Percentiles rank a stretch among this genome's conserved stretches.
Evolutionary conservation across 2,113 vertebrate genomes (phyloP).

Genomic region (human): GRCh38 chr13:41331001-41331500

Average conservation of each 20-base stretch:
- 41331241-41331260: conserved; percentile 77
- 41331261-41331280: conserved; percentile 84
- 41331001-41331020: not conserved
- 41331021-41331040: not conserved
- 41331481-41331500: not conserved
- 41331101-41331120: conserved; percentile 7
- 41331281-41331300: conserved; percentile 87
- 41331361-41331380: conserved; percentile 86
- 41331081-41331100: conserved; percentile 12
- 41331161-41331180: conserved; percentile 16
- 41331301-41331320: conserved; percentile 88
- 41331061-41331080: conserved; percentile 7
- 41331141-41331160: conserved; percentile 19
- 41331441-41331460: not conserved
- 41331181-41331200: conserved; percentile 4
- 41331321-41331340: conserved; percentile 88
- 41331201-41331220: conserved; percentile 51
- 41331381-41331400: conserved; percentile 72
- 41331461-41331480: not conserved
- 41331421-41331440: conserved; percentile 26
- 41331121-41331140: conserved; percentile 25
- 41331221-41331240: conserved; percentile 53
- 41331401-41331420: conserved; percentile 10
- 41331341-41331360: conserved; percentile 88
- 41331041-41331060: conserved; percentile 10